Conservation (phyloP, 2,113 vertebrate species). For the Cebus imitator region DNA sequence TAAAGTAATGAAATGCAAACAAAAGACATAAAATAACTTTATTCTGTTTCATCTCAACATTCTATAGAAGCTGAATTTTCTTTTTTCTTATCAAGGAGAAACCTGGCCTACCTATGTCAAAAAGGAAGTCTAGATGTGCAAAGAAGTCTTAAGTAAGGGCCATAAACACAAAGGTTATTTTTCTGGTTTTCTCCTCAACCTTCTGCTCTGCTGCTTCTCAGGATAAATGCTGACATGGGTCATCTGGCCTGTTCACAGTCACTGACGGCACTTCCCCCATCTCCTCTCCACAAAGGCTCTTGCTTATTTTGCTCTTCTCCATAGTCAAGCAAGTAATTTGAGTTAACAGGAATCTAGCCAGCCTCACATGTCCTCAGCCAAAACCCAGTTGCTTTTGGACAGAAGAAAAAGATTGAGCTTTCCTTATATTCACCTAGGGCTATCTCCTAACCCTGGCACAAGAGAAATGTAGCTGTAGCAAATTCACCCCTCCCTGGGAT, state of each 20-base stretch:
- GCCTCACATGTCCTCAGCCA: constrained; percentile 26
- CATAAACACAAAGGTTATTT: neutral
- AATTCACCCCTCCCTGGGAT: neutral
- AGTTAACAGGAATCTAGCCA: constrained; percentile 35
- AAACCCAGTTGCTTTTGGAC: constrained; percentile 37
- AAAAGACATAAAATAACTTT: neutral
- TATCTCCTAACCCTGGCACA: constrained; percentile 32
- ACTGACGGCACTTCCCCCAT: neutral
- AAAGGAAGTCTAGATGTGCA: neutral
- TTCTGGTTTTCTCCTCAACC: neutral
- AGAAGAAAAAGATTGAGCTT: constrained; percentile 22
- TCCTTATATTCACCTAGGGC: constrained; percentile 28
- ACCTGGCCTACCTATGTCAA: neutral
- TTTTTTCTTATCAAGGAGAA: neutral
- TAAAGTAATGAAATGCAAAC: neutral
- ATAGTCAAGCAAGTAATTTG: constrained; percentile 45
- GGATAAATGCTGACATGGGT: neutral
- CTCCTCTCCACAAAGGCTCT: neutral
- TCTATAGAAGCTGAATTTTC: constrained; percentile 29
- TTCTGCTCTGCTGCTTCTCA: neutral
- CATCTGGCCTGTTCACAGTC: neutral
- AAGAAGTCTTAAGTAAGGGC: neutral
- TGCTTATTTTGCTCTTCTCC: constrained; percentile 24
- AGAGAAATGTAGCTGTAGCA: neutral
- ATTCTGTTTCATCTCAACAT: neutral